Conservation (phyloP, 2,888 invertebrate genomes). For the Enoplolaimus lenunculus region DNA sequence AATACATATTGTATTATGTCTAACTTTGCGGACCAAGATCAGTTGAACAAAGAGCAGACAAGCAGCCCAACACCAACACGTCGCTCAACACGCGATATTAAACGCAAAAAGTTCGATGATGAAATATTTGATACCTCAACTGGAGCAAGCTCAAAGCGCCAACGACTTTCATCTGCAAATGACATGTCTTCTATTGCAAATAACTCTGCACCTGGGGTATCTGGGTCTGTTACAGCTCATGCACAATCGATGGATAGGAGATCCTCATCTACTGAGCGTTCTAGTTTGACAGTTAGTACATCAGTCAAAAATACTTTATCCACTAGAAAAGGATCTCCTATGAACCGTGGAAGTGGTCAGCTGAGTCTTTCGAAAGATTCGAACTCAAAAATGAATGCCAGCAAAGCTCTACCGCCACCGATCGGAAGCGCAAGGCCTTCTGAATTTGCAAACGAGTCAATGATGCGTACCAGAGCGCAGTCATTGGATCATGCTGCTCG, state of each 20-base stretch:
- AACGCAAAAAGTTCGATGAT: slow-evolving; percentile 86
- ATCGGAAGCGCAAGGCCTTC: not conserved
- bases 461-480: not conserved
- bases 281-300: no score
- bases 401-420: not conserved
- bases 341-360: not conserved
- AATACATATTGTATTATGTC: no score
- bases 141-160: not conserved
- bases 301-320: not conserved
- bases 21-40: no score
- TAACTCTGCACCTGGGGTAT: no score
- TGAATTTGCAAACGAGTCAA: not conserved
- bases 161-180: slow-evolving; percentile 5
- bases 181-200: no score
- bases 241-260: no score
- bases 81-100: slow-evolving; percentile 83
- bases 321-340: not conserved
- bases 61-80: no score
- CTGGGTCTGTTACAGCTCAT: no score
- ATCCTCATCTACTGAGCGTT: no score
- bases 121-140: slow-evolving; percentile 69
- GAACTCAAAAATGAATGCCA: not conserved
- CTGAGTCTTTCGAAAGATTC: not conserved
- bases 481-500: not conserved
- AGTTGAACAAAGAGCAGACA: no score